Percentiles rank a stretch among this genome's conserved stretches.
phyloP scores from a whole-genome alignment of 2,888 invertebrate species.

The Sympetrum striolatum region DNA sequence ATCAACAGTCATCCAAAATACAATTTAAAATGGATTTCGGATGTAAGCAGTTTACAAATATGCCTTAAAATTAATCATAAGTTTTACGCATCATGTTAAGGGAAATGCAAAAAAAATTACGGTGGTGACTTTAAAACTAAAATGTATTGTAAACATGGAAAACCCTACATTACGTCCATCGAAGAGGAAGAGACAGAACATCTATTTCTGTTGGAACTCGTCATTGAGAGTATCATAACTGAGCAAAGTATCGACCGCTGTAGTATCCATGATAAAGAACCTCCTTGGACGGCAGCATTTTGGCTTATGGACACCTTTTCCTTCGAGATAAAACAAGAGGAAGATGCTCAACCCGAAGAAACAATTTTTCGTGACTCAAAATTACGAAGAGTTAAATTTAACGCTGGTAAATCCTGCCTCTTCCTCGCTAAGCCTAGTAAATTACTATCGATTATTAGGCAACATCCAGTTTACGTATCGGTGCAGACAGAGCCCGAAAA shows the following conservation, averaged over 20 bases:
- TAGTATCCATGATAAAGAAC: neutral
- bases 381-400: neutral
- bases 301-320: neutral
- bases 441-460: neutral
- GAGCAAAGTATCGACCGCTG: neutral
- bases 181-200: neutral
- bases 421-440: neutral
- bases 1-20: too few species aligned
- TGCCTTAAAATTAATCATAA: too few species aligned
- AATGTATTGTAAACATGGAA: too few species aligned
- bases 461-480: neutral
- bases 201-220: neutral
- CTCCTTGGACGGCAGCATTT: neutral
- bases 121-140: too few species aligned
- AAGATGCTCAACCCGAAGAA: neutral
- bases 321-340: conserved; percentile 10
- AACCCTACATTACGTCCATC: too few species aligned
- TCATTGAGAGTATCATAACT: neutral
- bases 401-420: neutral
- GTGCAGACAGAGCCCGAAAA: neutral
- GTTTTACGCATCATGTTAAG: too few species aligned
- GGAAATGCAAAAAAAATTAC: too few species aligned
- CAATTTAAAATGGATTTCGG: too few species aligned
- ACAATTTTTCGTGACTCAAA: neutral
- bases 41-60: too few species aligned